phyloP scores from a whole-genome alignment of 2,797 vertebrate species.

The Karalla daura region DNA sequence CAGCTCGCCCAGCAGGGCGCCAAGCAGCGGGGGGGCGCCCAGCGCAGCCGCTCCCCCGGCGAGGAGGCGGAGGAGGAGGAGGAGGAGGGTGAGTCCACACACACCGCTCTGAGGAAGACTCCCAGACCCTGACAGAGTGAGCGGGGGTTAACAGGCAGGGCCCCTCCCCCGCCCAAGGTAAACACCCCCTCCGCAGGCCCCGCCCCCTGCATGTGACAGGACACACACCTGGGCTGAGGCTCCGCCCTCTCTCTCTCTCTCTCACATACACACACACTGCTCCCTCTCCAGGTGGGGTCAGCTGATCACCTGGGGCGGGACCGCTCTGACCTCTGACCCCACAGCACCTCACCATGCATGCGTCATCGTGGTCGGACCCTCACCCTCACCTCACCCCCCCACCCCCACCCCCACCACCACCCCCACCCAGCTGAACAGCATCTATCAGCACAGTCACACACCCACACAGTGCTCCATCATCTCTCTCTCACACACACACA shows the following conservation, averaged over 20 bases:
- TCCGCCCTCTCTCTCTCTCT: no score
- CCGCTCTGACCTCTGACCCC: slow-evolving; percentile 58
- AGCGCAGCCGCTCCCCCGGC: slow-evolving; percentile 85
- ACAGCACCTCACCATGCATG: slow-evolving; percentile 69
- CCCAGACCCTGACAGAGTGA: slow-evolving; percentile 81
- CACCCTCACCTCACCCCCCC: slow-evolving; percentile 36
- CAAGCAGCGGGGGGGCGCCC: slow-evolving; percentile 69
- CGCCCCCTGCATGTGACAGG: slow-evolving; percentile 75
- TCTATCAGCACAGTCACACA: slow-evolving; percentile 48
- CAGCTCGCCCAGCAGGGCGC: slow-evolving; percentile 81
- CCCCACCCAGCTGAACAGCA: slow-evolving; percentile 40
- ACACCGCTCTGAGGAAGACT: slow-evolving; percentile 85
- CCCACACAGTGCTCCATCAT: no score
- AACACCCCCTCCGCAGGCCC: slow-evolving; percentile 70
- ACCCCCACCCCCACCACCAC: slow-evolving; percentile 27
- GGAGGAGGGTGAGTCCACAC: slow-evolving; percentile 89
- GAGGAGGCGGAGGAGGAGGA: slow-evolving; percentile 90
- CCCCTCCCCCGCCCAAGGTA: slow-evolving; percentile 79
- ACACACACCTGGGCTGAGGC: slow-evolving; percentile 58
- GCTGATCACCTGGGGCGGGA: slow-evolving; percentile 55
- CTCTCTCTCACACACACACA: no score
- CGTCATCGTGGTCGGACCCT: slow-evolving; percentile 50
- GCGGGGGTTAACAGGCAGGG: slow-evolving; percentile 79
- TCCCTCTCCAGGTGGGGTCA: slow-evolving; percentile 53
- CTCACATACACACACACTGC: slow-evolving; percentile 36